Percentiles rank a stretch among this genome's conserved stretches.
phyloP scores from a whole-genome alignment of 2,888 invertebrate genomes.

The Eledone cirrhosa region DNA sequence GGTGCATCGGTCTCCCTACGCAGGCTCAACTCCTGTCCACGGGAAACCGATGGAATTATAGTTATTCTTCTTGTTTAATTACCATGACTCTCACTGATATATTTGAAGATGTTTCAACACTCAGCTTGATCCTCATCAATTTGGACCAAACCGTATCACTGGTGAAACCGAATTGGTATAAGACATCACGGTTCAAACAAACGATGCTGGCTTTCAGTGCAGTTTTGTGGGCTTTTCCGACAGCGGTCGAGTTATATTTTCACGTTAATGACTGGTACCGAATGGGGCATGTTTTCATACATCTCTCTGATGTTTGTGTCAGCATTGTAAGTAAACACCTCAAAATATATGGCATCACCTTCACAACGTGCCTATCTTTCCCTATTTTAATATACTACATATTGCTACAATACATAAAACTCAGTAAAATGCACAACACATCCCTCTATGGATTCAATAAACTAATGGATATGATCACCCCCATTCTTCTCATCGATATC shows the following conservation, averaged over 20 bases:
- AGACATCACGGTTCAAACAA: neutral
- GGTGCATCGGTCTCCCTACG: neutral
- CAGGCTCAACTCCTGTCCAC: neutral
- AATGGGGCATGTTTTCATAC: neutral
- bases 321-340: slow-evolving; percentile 2
- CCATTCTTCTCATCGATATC: slow-evolving; percentile 3
- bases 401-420: neutral
- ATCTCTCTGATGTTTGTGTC: neutral
- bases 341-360: neutral
- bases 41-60: slow-evolving; percentile 17
- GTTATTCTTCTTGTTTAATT: neutral
- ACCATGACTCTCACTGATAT: slow-evolving; percentile 8
- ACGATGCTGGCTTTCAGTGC: neutral
- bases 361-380: neutral
- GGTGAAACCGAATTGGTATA: neutral
- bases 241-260: neutral
- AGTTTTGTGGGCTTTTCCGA: neutral
- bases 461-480: neutral
- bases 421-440: neutral
- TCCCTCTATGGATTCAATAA: neutral
- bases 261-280: slow-evolving; percentile 19
- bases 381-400: neutral
- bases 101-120: slow-evolving; percentile 18
- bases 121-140: neutral
- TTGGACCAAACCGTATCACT: neutral